These are phyloP conservation scores for Phenacoccus solenopsis DNA, from an alignment of 1,140 invertebrate species.

Conservation along the genomic window DNA sequence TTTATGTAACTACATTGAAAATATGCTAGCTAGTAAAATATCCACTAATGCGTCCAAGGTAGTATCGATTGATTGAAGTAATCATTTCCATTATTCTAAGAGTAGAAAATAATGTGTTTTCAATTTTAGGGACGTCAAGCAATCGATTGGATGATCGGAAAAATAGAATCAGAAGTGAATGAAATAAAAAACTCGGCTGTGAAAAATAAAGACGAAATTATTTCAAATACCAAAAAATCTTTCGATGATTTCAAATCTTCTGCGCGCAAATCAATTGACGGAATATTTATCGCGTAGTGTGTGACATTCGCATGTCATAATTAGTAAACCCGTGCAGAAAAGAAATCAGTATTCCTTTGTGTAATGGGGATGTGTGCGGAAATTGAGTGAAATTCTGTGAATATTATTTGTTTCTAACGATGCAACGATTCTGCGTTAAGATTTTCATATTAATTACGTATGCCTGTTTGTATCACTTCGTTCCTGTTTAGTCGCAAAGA, in stretches of 20 bases:
- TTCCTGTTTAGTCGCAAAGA: too few relatives aligned
- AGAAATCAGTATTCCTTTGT: too few relatives aligned
- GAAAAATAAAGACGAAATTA: conserved; percentile 67
- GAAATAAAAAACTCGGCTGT: conserved; percentile 61
- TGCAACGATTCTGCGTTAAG: too few relatives aligned
- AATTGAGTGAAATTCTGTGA: too few relatives aligned
- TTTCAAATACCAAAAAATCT: conserved; percentile 62
- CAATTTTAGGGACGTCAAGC: conserved; percentile 81
- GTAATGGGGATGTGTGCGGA: too few relatives aligned
- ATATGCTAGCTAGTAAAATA: conserved; percentile 74
- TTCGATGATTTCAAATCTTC: conserved; percentile 62
- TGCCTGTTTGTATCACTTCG: too few relatives aligned
- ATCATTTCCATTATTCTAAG: too few relatives aligned
- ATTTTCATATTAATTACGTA: too few relatives aligned
- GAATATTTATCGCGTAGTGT: conserved; percentile 40
- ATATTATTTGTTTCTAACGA: too few relatives aligned
- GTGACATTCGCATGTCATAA: neutral
- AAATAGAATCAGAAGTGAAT: conserved; percentile 45
- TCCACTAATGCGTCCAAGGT: conserved; percentile 77
- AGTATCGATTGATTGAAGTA: neutral
- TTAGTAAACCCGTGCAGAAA: neutral
- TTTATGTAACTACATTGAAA: conserved; percentile 85
- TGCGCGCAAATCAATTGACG: conserved; percentile 66
- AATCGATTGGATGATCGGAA: conserved; percentile 91
- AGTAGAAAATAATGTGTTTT: too few relatives aligned